Conservation (phyloP, 2,797 vertebrate species). For the Pangasius sanitwongsei region DNA sequence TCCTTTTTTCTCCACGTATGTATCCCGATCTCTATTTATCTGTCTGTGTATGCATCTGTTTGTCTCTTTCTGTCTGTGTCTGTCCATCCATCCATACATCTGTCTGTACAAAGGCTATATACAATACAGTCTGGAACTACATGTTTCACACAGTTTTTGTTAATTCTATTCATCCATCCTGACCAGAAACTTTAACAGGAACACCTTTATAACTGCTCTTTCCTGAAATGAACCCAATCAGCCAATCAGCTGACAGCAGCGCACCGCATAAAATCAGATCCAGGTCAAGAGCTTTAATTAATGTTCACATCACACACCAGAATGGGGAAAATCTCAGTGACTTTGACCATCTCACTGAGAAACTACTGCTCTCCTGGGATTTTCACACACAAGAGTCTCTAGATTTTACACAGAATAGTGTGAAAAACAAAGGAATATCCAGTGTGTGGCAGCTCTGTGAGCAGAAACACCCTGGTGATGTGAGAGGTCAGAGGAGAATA, state of each 20-base stretch:
- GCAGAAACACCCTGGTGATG: not conserved
- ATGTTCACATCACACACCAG: not conserved
- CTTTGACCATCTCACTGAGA: not conserved
- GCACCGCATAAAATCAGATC: not conserved
- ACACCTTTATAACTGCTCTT: not conserved
- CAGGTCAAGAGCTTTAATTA: not conserved
- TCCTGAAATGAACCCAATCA: not conserved
- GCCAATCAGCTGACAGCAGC: not conserved
- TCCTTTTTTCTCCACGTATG: conserved; percentile 1
- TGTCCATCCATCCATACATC: not conserved
- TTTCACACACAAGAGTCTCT: not conserved
- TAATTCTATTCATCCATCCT: not conserved
- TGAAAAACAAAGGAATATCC: not conserved
- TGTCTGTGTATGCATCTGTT: not conserved
- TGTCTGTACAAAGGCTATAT: too few species aligned
- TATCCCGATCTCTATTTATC: conserved; percentile 1
- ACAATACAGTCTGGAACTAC: not conserved
- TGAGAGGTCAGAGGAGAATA: not conserved
- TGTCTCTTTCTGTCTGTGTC: not conserved
- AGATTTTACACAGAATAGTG: not conserved
- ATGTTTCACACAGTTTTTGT: too few species aligned
- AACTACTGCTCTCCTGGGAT: not conserved
- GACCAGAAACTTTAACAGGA: not conserved
- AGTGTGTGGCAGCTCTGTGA: not conserved
- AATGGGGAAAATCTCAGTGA: not conserved